phyloP scores from a whole-genome alignment of 2,797 vertebrate genomes.

The Manis pentadactyla region DNA sequence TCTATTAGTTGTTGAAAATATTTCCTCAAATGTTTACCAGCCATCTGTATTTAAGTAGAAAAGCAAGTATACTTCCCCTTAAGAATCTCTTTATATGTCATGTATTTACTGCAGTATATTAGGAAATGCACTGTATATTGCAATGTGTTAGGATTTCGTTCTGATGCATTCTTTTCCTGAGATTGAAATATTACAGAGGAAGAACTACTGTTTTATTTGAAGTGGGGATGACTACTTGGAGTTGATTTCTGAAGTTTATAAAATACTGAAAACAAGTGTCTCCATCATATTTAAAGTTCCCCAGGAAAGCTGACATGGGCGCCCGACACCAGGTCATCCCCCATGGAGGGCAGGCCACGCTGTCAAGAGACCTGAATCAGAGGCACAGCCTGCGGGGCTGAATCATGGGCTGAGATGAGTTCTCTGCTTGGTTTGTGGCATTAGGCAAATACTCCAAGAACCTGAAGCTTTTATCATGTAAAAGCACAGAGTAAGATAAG shows the following conservation, averaged over 20 bases:
- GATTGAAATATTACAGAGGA: too few species aligned
- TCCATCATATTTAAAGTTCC: background rate
- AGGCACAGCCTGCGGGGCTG: too few species aligned
- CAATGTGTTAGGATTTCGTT: background rate
- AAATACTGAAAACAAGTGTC: background rate
- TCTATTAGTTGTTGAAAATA: background rate
- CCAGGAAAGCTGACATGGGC: background rate
- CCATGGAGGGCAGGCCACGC: background rate
- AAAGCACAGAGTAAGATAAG: too few species aligned
- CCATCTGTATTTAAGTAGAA: background rate
- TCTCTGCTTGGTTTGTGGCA: too few species aligned
- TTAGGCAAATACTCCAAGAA: too few species aligned
- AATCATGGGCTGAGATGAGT: too few species aligned
- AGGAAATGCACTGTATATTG: too few species aligned
- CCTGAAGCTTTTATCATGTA: too few species aligned
- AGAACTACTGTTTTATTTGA: too few species aligned
- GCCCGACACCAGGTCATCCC: background rate
- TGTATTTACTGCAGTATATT: too few species aligned
- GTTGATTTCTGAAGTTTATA: background rate
- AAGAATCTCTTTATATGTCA: background rate
- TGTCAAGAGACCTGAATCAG: background rate
- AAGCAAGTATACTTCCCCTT: background rate
- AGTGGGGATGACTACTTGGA: background rate
- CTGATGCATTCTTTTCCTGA: background rate
- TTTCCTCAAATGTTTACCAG: background rate